Conservation (phyloP, 2,797 vertebrate species). For the Pseudochaenichthys georgianus region DNA sequence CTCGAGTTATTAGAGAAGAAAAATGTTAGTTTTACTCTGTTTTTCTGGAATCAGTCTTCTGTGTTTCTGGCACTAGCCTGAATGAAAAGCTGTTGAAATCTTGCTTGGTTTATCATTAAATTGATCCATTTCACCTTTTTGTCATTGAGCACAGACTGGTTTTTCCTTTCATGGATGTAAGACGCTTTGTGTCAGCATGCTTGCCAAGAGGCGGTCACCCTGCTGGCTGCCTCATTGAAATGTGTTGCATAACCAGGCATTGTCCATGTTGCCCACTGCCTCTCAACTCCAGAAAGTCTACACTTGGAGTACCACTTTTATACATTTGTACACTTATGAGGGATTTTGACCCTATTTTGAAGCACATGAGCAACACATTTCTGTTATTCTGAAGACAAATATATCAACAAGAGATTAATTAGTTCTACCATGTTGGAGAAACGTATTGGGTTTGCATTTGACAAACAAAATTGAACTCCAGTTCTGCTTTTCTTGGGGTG, state of each 20-base stretch:
- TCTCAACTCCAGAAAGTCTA: neutral
- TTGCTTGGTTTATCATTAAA: constrained; percentile 80
- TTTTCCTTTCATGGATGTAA: constrained; percentile 34
- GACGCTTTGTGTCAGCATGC: constrained; percentile 2
- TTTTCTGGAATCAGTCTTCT: constrained; percentile 53
- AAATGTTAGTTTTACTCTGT: constrained; percentile 60
- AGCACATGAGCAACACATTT: too few relatives aligned
- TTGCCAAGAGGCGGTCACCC: neutral
- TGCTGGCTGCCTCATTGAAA: neutral
- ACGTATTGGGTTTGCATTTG: too few relatives aligned
- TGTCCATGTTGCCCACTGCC: neutral
- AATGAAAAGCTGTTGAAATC: constrained; percentile 71
- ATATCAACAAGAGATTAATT: too few relatives aligned
- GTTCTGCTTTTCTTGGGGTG: too few relatives aligned
- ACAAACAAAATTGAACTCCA: too few relatives aligned
- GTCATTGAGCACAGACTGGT: constrained; percentile 8
- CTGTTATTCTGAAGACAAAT: too few relatives aligned
- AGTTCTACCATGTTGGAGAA: too few relatives aligned
- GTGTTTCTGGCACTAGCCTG: constrained; percentile 52
- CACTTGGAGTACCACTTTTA: neutral
- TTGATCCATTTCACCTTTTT: constrained; percentile 61
- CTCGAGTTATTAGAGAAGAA: constrained; percentile 24
- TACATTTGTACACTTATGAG: neutral
- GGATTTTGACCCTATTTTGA: too few relatives aligned
- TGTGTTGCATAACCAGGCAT: constrained; percentile 47